Percentiles rank a stretch among this genome's conserved stretches.
phyloP scores from a whole-genome alignment of 1,140 invertebrate species.

The Heliconius hermathena region DNA sequence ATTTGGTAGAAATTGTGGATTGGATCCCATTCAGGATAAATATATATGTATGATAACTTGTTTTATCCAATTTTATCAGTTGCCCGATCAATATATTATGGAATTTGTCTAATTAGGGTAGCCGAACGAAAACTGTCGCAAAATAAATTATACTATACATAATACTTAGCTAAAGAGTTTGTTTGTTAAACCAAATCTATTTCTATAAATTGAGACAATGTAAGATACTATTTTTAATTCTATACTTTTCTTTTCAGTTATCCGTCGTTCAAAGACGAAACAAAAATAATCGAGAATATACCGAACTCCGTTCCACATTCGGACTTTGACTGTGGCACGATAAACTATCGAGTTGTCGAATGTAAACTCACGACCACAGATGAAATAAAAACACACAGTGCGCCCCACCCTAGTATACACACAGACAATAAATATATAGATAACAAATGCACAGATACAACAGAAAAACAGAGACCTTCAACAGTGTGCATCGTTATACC shows the following conservation, averaged over 20 bases:
- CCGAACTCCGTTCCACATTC: slow-evolving; percentile 65
- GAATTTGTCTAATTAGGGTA: too few species aligned
- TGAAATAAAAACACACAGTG: slow-evolving; percentile 60
- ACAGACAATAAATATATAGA: slow-evolving; percentile 44
- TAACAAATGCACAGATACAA: slow-evolving; percentile 30
- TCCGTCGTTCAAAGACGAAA: slow-evolving; percentile 72
- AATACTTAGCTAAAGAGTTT: too few species aligned
- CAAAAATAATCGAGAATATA: slow-evolving; percentile 61
- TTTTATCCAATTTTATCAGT: too few species aligned
- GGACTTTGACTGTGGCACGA: slow-evolving; percentile 71
- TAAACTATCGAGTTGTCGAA: slow-evolving; percentile 77
- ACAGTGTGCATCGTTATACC: slow-evolving; percentile 83
- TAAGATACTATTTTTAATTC: background rate
- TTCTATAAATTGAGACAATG: background rate
- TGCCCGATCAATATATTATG: too few species aligned
- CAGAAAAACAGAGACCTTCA: slow-evolving; percentile 56
- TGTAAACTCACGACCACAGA: slow-evolving; percentile 78
- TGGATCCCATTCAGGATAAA: background rate
- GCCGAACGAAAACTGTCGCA: too few species aligned
- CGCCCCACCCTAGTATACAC: slow-evolving; percentile 49
- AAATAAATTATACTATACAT: too few species aligned
- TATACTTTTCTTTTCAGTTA: slow-evolving; percentile 52
- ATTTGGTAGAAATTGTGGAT: too few species aligned
- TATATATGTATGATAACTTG: too few species aligned
- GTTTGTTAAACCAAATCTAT: too few species aligned